Base-by-base conservation (phyloP, 2,888 invertebrate species). In the Hypomecis atomaria region DNA sequence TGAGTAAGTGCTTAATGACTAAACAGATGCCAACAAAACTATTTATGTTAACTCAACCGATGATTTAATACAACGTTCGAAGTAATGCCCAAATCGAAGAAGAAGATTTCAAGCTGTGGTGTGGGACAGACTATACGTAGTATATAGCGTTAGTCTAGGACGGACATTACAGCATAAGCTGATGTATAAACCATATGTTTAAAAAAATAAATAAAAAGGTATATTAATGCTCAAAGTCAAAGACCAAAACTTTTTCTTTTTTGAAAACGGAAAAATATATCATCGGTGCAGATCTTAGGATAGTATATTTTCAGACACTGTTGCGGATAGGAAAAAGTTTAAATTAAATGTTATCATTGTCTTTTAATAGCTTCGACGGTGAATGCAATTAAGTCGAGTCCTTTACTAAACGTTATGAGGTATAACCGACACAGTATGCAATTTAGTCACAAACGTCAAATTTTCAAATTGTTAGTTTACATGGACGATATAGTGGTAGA, bases 121-220 rank as follows among this genome's bases (percentile, higher is more conserved):
- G 69, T 74, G 75, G 78, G 78, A 76, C 74, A 67, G 44, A 54
- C 44, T 55, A 6, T n/a, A n/a, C n/a, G n/a, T n/a, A n/a, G n/a
- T n/a, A n/a, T 37, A 10, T 44, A 54, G 44, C 52, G 33, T 13
- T 37, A 1, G 4, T 37, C 0, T 13, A 5, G 9, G 9, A 5
- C 10, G 34, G 33, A 6, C 9, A 48, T 47, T 8, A 6, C 11
- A 37, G 1, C 6, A 4, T 36, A 10, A 47, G 34, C 10, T 47
- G 33, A 8, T 37, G 13, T 37, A 8, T 37, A 1, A 50, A 50
- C 9, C 8, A 37, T 2, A 1, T 50, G 9, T 13, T 37, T 4
- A 8, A 4, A 48, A 3, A 7, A 9, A 9, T 23, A 33, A 8
- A 45, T 5, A 4, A 45, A 11, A 45, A 44, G 13, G 8, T 9